phyloP scores from a whole-genome alignment of 2,113 vertebrate species.

The Etheostoma cragini region DNA sequence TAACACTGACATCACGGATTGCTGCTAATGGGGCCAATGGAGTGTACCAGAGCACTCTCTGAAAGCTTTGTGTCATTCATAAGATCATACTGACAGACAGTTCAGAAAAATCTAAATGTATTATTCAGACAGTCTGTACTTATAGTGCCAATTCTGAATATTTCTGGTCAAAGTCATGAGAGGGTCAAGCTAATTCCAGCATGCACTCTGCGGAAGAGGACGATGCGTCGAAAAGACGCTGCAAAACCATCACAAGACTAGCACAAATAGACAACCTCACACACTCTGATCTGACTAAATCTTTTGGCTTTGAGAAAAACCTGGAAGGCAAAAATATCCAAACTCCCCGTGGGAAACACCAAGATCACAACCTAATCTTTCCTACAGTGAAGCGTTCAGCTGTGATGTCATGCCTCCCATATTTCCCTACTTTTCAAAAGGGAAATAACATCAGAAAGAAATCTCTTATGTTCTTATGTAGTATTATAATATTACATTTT shows the following conservation, averaged over 20 bases:
- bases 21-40: slow-evolving; percentile 39
- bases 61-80: slow-evolving; percentile 39
- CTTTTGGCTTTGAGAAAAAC: slow-evolving; percentile 1
- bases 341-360: neutral
- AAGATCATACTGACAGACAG: neutral
- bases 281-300: neutral
- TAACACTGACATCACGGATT: slow-evolving; percentile 28
- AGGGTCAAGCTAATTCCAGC: neutral
- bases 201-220: neutral
- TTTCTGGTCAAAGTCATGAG: neutral
- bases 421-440: neutral
- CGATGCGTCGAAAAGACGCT: neutral
- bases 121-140: slow-evolving; percentile 11
- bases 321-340: neutral
- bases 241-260: neutral
- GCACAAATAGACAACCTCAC: neutral
- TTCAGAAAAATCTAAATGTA: slow-evolving; percentile 12
- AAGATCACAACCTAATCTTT: neutral
- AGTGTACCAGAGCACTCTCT: slow-evolving; percentile 2
- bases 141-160: slow-evolving; percentile 6
- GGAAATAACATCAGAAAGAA: neutral
- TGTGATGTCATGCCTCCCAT: neutral
- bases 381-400: neutral
- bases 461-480: neutral
- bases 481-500: neutral